These are phyloP conservation scores for Astyanax mexicanus DNA, from an alignment of 2,797 vertebrate genomes.

Conservation along the genomic window DNA sequence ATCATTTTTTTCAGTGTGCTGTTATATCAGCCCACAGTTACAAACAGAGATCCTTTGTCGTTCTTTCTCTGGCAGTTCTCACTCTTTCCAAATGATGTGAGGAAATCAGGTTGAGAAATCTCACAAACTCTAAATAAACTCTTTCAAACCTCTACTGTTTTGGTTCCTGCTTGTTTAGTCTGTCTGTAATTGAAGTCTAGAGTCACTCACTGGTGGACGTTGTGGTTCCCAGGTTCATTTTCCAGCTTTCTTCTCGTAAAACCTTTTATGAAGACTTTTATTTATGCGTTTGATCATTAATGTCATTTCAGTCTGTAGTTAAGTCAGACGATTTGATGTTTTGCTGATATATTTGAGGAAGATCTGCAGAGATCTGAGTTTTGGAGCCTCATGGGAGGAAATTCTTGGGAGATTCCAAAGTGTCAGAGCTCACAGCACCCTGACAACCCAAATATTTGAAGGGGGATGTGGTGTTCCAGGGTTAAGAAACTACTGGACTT, in stretches of 20 bases:
- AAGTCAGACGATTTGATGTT: not conserved
- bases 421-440: constrained; percentile 57
- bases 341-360: not conserved
- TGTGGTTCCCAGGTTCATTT: constrained; percentile 1
- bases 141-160: not conserved
- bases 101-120: not conserved
- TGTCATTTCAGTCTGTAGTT: not conserved
- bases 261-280: not conserved
- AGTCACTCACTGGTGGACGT: not conserved
- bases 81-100: not conserved
- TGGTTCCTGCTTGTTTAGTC: constrained; percentile 15
- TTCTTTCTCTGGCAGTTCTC: not conserved
- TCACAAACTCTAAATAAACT: too few relatives aligned
- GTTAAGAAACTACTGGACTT: constrained; percentile 38
- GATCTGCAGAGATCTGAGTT: not conserved
- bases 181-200: not conserved
- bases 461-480: constrained; percentile 57
- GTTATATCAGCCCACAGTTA: not conserved
- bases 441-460: constrained; percentile 74
- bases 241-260: not conserved
- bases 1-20: too few relatives aligned
- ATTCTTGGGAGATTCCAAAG: constrained; percentile 63
- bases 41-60: not conserved
- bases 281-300: not conserved
- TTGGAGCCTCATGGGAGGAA: constrained; percentile 55